Evolutionary conservation across 2,797 vertebrate species (phyloP), one percentile per base, ranked within the genome.

Genomic region (Myotis planiceps): DNA sequence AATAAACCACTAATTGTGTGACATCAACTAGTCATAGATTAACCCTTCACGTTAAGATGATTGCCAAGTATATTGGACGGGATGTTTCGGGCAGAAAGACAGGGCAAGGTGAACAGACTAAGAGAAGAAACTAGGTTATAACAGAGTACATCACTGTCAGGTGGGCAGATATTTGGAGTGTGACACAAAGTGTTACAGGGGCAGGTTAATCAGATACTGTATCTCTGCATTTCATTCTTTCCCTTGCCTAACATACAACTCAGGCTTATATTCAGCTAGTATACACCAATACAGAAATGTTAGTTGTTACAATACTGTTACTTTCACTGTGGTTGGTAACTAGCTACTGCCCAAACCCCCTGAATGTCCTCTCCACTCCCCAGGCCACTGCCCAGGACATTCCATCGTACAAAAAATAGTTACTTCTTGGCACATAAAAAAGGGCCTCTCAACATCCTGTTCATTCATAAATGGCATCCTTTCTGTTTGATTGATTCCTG

Each of bases 11-110:
- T 88, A 84, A 88, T 14, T 69, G 39, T 32, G 51, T 80, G n/a
- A 65, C 32, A 80, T 80, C 37, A 84, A 71, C 27, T 49, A 79
- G 42, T 27, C 72, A 53, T 58, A 27, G 29, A 89, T 63, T 93
- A 96, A 84, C 23, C 21, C 74, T 84, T 94, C 75, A 83, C 87
- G 66, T 66, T 71, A 92, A 89, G 29, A 39, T 89, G 42, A 66
- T 0, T 78, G 58, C 63, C 75, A 92, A 86, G 39, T 90, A 90
- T 88, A 74, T 7, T 63, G 18, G 14, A 80, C 6, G 5, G 18
- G 29, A 49, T 90, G 9, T 53, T 83, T 92, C 16, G 27, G 10
- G 29, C 8, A 89, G 32, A 21, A 37, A 92, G 60, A 58, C 1
- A 76, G 63, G 25, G 53, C 10, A 89, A 21, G 32, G 86, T 55